phyloP scores from a whole-genome alignment of 2,888 invertebrate species.

The Drosophila subquinaria region DNA sequence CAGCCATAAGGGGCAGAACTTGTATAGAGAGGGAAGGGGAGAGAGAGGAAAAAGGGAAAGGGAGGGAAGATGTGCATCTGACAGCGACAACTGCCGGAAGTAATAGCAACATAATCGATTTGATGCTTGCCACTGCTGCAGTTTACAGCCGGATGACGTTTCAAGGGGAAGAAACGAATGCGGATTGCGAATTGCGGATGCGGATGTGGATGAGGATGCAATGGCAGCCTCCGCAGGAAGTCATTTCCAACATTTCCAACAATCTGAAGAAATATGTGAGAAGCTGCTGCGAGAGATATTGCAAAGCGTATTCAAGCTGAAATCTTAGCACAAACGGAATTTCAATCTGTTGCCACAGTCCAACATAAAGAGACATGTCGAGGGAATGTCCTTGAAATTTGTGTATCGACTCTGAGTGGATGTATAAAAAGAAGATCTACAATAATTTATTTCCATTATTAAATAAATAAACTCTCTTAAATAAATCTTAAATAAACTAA shows the following conservation, averaged over 20 bases:
- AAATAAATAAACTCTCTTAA: no score
- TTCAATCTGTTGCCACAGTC: constrained; percentile 17
- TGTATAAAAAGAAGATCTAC: accelerated
- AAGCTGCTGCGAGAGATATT: constrained; percentile 11
- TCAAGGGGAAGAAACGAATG: neutral
- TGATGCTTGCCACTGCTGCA: constrained; percentile 65
- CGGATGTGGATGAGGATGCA: constrained; percentile 26
- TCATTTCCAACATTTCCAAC: constrained; percentile 69
- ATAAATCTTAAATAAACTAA: no score
- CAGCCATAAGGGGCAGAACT: neutral
- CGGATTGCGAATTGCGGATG: constrained; percentile 17
- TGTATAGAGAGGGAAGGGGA: neutral
- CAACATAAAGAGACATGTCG: neutral
- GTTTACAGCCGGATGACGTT: constrained; percentile 58
- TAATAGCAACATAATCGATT: constrained; percentile 81
- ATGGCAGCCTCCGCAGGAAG: no score
- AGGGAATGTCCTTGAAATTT: neutral
- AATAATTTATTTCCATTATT: no score
- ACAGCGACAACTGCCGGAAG: constrained; percentile 73
- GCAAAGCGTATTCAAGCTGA: constrained; percentile 25
- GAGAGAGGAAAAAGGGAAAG: no score
- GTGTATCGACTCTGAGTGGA: neutral
- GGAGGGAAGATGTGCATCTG: constrained; percentile 60
- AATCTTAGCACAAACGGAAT: constrained; percentile 46
- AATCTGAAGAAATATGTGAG: constrained; percentile 51